Base-by-base conservation (phyloP, 2,113 vertebrate species). In the Leptobrachium leishanense region DNA sequence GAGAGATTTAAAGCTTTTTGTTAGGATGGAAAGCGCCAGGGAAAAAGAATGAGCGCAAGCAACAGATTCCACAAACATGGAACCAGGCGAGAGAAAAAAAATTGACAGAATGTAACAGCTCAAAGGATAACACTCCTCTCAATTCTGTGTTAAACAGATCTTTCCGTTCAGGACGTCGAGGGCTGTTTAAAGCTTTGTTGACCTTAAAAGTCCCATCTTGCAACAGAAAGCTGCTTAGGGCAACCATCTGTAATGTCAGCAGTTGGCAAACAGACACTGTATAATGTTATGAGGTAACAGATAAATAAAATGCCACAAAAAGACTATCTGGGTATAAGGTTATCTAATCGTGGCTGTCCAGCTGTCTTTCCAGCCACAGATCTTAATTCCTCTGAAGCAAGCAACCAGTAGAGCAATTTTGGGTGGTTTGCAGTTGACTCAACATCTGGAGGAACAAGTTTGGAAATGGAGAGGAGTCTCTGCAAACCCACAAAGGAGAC, bases 1-100 rank as follows among this genome's bases (percentile, higher is more conserved):
- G 91, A 90, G 93, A 94, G 93, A 95, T 93, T 95, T 95, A 94
- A 97, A 95, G 91, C 90, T 87, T 90, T 93, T 92, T 92, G 92
- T 89, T 87, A 84, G 90, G 87, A 95, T 92, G 89, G 90, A 91
- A 63, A 93, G 95, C 91, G 90, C 86, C 88, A 88, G 90, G 90
- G 89, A 31, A 89, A 88, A 81, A 86, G 89, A 94, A 93, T 87
- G 89, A 91, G 90, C 90, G 92, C 90, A 88, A 95, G 93, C 88
- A 93, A 90, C 89, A 85, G 86, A 85, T 84, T 87, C 88, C 88
- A 88, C 85, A 85, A 94, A 93, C 89, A 87, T 82, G 89, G 89
- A 87, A 88, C 89, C 92, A 88, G 90, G 92, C 89, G 87, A 90
- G 89, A 88, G 2, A 31, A 31, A 31, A 31, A 31, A 31, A 31